Evolutionary conservation across 2,797 vertebrate genomes (phyloP), one percentile per base, ranked within the genome.

Genomic region (Sebastes taczanowskii): DNA sequence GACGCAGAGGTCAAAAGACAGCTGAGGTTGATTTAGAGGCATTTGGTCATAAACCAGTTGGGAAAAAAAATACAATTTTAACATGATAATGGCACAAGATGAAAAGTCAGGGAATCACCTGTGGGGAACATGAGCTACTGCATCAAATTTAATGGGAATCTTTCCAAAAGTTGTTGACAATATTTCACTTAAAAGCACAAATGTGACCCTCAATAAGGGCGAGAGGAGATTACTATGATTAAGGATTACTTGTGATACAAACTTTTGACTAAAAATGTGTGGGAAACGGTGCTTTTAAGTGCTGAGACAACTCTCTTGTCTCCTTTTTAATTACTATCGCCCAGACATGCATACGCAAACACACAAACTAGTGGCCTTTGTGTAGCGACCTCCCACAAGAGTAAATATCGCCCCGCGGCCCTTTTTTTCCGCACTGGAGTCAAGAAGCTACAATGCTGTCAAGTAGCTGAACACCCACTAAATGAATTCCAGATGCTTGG

Each of bases 401-500:
- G 79, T 82, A 84, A 90, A 83, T 83, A 81, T 78, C 27, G 23
- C 53, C 58, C 61, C 4, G 14, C 10, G 0, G 72, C 35, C 53
- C 4, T n/a, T 70, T 71, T 55, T 55, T 58, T 14, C 20, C 55
- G 62, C 52, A 68, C 56, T 55, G 63, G 69, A 89, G 80, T 87
- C 82, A 88, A 85, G 73, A 62, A 86, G 88, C 83, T 83, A 71
- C 74, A 74, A 69, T 72, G 67, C 78, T 88, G 88, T 78, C 87
- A 84, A 81, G 78, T 32, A 72, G 83, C 84, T 56, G 35, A 79
- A 88, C 82, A 80, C 86, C 91, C 86, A 89, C 89, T 72, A 71
- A 93, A 95, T 92, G 83, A 77, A 85, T 91, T 94, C 92, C 95
- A 96, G 92, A 94, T 95, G 94, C 85, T 75, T 13, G 32, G 71